Conservation (phyloP, 1,140 invertebrate species). For the Aphaenogaster rudis region DNA sequence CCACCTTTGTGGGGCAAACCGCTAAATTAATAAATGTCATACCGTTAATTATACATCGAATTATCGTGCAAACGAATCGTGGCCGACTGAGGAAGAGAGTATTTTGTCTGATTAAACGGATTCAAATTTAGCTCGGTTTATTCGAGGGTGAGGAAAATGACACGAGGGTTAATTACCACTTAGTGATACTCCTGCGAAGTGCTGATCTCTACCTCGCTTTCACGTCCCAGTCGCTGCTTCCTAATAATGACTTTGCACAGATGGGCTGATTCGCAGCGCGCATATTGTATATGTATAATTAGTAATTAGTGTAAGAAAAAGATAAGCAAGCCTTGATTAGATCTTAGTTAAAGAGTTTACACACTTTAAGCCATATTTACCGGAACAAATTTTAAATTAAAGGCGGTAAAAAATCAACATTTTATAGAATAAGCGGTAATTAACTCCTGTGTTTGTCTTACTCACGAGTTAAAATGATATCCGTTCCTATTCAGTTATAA, state of each 20-base stretch:
- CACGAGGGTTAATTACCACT: constrained; percentile 76
- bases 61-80: constrained; percentile 32
- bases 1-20: not conserved
- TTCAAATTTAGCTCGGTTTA: constrained; percentile 66
- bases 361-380: too few species aligned
- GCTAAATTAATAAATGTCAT: constrained; percentile 41
- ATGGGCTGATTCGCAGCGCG: not conserved
- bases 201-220: not conserved
- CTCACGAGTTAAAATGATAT: too few species aligned
- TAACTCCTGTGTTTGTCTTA: too few species aligned
- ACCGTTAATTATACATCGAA: constrained; percentile 26
- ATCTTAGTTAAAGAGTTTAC: too few species aligned
- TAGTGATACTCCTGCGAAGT: constrained; percentile 59
- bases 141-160: constrained; percentile 50
- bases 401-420: too few species aligned
- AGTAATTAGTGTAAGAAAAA: constrained; percentile 6
- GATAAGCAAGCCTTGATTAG: too few species aligned
- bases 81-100: constrained; percentile 10
- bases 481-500: too few species aligned
- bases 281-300: not conserved
- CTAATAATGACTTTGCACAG: constrained; percentile 46
- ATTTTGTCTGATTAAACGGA: constrained; percentile 32
- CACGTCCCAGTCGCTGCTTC: not conserved
- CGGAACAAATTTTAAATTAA: too few species aligned
- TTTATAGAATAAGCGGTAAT: too few species aligned